Evolutionary conservation across 1,140 invertebrate species (phyloP), one percentile per base, ranked within the genome.

Genomic region (Wasmannia auropunctata): DNA sequence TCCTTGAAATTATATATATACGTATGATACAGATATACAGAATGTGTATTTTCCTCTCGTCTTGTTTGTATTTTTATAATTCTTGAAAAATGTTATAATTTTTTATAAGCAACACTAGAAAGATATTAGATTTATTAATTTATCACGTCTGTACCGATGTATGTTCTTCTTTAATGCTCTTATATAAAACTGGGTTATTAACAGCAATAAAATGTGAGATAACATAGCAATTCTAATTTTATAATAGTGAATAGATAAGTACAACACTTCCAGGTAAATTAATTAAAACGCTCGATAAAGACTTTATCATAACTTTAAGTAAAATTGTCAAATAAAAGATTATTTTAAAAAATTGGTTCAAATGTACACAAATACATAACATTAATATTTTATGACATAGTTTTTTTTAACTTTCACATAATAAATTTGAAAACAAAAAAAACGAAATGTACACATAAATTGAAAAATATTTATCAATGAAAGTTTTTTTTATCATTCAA

Each of bases 211-310:
- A 34, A 2, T 34, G 28, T 19, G 25, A 79, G 28, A 79, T 77
- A 77, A 65, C 40, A 40, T 25, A 34, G 16, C 43, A 65, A 79
- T 79, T 65, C 49, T 65, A 46, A 63, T 65, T 22, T 65, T 19
- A 43, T 62, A 63, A 62, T 22, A 8, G 25, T 31, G 56, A 76
- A n/a, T 43, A 76, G 43, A 77, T 34, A 77, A 62, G 7, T 76
- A 46, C 16, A 16, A 40, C 37, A 58, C 10, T 60, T 14, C 25
- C 10, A 14, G 0, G 5, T 28, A 63, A 63, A 43, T 43, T 60
- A 49, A 65, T 34, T 49, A 79, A 34, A 49, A 7, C 10, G 1
- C 7, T 22, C 28, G 14, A 63, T 63, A 2, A 83, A 56, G 37
- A 58, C 7, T 11, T 75, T 22, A 37, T 74, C n/a, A n/a, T 56